Evolutionary conservation across 2,888 invertebrate species (phyloP), one percentile per base, ranked within the genome.

Genomic region (Lochmaea crataegi): DNA sequence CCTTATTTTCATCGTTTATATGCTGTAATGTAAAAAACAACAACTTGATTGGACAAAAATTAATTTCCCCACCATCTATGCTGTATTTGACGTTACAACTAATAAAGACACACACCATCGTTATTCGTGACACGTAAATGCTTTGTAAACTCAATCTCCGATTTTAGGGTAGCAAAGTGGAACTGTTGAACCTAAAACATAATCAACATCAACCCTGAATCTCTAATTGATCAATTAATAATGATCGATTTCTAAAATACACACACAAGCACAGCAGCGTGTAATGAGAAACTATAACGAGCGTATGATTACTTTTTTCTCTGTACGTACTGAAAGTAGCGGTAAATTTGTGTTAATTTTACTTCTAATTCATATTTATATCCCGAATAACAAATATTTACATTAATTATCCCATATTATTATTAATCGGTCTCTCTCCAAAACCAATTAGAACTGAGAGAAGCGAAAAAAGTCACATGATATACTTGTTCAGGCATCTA

Each of bases 121-220:
- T 38, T 32, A 60, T 60, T 60, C 60, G 26, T 6, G 38, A 60
- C 60, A 60, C 60, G 60, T 38, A 60, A 53, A 53, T 60, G 60
- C 3, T 22, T 38, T 38, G 53, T 60, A 60, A 60, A 60, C 60
- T 60, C 60, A 60, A 60, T 60, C 38, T 60, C 32, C 38, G 38
- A 38, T 60, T 60, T 60, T 60, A 60, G 60, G 38, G 60, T 38
- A 60, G 32, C 60, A 60, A 60, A 60, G 60, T 60, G 48, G 51
- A 48, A 65, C 45, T 45, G 45, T 65, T 48, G 45, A 48, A 48
- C 10, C 64, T 48, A 65, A 48, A 65, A 65, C 45, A 12, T 65
- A 65, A 65, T 65, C 51, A 65, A 48, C 48, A 65, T 65, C 64
- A 22, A 45, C 45, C 64, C 48, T 26, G 26, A 48, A 65, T 65